These are phyloP conservation scores for Palloptera scutellata DNA, from an alignment of 2,888 invertebrate species.

Conservation along the genomic window DNA sequence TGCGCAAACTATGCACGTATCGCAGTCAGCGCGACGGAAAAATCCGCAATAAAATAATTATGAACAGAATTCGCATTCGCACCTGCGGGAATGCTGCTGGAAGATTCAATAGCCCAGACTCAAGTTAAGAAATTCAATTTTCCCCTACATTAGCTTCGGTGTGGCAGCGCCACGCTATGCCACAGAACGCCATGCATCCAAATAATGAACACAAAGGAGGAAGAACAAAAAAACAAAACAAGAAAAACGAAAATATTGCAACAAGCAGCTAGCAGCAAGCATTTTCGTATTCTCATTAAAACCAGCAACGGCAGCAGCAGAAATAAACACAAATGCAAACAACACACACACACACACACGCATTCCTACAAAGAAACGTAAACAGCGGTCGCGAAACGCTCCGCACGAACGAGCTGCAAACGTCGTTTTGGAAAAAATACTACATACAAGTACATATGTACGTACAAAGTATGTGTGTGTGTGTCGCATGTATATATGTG, in stretches of 20 bases:
- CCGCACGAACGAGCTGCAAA: conserved; percentile 9
- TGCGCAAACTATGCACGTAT: conserved; percentile 7
- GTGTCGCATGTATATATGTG: conserved; percentile 22
- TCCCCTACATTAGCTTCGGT: conserved; percentile 54
- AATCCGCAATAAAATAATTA: conserved; percentile 14
- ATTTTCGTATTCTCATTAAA: not conserved
- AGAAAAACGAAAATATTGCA: conserved; percentile 14
- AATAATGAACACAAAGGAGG: not conserved
- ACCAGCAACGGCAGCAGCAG: not conserved
- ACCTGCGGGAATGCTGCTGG: not conserved
- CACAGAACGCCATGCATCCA: conserved; percentile 41
- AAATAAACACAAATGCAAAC: too few relatives aligned
- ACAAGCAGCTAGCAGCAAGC: not conserved
- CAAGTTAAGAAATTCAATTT: conserved; percentile 54
- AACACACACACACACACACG: too few relatives aligned
- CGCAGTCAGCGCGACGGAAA: not conserved
- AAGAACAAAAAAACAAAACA: too few relatives aligned
- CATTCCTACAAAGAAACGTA: not conserved
- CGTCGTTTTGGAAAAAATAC: not conserved
- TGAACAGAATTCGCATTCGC: not conserved
- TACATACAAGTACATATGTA: too few relatives aligned
- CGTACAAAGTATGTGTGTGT: not conserved
- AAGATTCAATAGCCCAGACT: too few relatives aligned
- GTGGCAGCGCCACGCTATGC: conserved; percentile 21
- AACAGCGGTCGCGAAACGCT: not conserved